These are phyloP conservation scores for Anagrus nilaparvatae DNA, from an alignment of 1,140 invertebrate species.

Conservation along the genomic window DNA sequence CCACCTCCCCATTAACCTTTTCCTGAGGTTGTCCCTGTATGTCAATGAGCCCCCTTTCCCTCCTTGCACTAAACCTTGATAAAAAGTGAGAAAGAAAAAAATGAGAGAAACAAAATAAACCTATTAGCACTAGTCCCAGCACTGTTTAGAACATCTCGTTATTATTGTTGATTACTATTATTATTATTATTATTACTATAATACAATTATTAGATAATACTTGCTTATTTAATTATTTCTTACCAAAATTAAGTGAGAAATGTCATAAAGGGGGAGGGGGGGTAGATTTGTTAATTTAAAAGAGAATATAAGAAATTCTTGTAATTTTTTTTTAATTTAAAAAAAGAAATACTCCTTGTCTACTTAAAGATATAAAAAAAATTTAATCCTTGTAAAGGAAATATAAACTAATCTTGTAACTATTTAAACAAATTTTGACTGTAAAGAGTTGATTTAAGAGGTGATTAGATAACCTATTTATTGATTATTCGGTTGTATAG, in stretches of 20 bases:
- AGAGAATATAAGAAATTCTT: neutral
- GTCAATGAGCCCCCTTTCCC: conserved; percentile 25
- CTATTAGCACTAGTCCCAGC: conserved; percentile 42
- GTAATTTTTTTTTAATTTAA: neutral
- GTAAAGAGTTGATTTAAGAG: no score
- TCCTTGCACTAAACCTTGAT: conserved; percentile 13
- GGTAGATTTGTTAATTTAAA: neutral
- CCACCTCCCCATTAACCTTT: conserved; percentile 43
- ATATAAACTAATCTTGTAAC: no score
- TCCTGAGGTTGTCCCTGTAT: conserved; percentile 10
- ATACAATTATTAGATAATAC: conserved; percentile 15
- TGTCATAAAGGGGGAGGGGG: neutral
- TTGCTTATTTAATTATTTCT: conserved; percentile 15
- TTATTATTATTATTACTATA: conserved; percentile 28
- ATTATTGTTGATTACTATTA: conserved; percentile 42
- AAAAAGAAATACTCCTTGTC: neutral
- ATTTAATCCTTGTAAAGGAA: no score
- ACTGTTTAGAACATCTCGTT: conserved; percentile 42
- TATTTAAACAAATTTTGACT: no score
- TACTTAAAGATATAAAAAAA: no score
- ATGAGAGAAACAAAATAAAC: conserved; percentile 14
- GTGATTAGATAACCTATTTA: no score
- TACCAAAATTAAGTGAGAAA: neutral
- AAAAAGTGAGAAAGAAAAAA: conserved; percentile 4
- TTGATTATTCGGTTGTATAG: no score